Conservation (phyloP, 2,113 vertebrate genomes). For the Mesoclemmys tuberculata region DNA sequence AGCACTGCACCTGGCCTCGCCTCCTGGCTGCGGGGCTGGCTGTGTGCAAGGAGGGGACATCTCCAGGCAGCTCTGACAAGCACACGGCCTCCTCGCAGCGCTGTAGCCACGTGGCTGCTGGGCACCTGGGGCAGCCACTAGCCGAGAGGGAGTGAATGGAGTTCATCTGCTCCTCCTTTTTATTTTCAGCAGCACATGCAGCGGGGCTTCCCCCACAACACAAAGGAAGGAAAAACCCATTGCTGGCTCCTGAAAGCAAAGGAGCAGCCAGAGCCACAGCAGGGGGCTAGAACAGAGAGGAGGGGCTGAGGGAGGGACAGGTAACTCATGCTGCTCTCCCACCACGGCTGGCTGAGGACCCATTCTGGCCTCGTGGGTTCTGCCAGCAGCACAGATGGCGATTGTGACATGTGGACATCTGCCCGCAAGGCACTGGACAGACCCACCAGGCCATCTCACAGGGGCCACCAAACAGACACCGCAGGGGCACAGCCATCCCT, state of each 20-base stretch:
- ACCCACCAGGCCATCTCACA: neutral
- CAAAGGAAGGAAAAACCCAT: neutral
- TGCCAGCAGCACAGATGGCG: neutral
- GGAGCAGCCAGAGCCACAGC: neutral
- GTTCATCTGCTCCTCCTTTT: neutral
- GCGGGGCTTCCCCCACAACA: neutral
- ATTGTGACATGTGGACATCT: neutral
- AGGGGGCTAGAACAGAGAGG: neutral
- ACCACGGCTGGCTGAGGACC: neutral
- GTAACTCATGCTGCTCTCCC: neutral
- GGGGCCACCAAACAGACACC: neutral
- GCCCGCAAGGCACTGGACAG: neutral
- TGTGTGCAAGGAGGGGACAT: neutral
- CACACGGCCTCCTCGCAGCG: neutral
- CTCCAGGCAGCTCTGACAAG: neutral
- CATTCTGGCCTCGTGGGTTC: neutral
- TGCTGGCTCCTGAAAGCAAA: neutral
- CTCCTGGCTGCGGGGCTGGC: accelerated
- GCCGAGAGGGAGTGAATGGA: neutral
- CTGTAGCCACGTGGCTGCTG: too few relatives aligned
- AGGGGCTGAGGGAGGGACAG: neutral
- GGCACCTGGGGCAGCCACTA: neutral
- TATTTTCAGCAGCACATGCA: neutral
- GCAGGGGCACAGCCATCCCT: neutral
- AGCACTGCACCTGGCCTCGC: accelerated